A percentile compares a stretch with the other conserved stretches of the same genome.
These are phyloP conservation scores for Paracyclopina nana DNA, from an alignment of 1,140 invertebrate genomes.

Conservation along the genomic window DNA sequence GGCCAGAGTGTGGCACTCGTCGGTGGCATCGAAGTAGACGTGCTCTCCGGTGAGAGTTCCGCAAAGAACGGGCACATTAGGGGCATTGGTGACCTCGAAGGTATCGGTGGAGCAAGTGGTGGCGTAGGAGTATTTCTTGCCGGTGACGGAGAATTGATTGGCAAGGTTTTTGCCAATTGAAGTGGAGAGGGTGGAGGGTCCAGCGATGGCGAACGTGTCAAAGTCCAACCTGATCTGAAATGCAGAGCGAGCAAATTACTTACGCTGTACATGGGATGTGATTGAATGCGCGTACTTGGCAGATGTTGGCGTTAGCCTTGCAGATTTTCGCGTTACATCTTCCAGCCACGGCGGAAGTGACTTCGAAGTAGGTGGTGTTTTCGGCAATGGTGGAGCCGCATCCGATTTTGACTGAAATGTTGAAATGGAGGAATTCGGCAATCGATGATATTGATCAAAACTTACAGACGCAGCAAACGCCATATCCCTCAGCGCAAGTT, in stretches of 20 bases:
- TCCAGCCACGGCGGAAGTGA: not conserved
- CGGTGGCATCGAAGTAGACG: not conserved
- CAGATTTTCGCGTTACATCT: not conserved
- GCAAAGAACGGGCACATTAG: not conserved
- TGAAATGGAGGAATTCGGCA: not conserved
- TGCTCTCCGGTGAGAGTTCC: not conserved
- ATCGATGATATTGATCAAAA: not conserved
- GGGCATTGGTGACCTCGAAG: not conserved
- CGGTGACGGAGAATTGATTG: not conserved
- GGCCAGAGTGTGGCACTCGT: not conserved
- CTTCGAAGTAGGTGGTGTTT: conserved; percentile 11
- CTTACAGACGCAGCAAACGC: conserved; percentile 1
- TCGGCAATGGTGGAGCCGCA: not conserved
- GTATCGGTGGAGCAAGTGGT: not conserved
- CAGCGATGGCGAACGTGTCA: not conserved
- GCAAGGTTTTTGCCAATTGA: not conserved
- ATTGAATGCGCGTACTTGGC: not conserved
- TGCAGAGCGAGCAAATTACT: not conserved
- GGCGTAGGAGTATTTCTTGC: not conserved
- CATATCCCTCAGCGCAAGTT: not conserved
- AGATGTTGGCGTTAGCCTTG: not conserved
- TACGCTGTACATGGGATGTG: not conserved
- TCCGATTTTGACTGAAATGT: not conserved
- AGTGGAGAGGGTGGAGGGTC: not conserved
- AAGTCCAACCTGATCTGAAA: conserved; percentile 9